Conservation (phyloP, 2,113 vertebrate species). For the Ancistrus triradiatus region DNA sequence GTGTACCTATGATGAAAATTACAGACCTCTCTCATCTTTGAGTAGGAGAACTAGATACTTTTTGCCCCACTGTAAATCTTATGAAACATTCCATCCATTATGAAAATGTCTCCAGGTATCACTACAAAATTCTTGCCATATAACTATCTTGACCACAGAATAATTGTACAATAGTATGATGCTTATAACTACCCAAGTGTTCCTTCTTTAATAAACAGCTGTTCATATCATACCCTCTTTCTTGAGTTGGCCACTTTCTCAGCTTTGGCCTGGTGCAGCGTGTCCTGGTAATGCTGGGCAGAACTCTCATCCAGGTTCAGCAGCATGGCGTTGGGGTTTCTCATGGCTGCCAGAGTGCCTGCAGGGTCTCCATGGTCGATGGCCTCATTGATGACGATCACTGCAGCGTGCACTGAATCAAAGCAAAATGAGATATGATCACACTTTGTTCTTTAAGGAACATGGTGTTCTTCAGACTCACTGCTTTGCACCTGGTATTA, state of each 20-base stretch:
- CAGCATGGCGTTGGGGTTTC: constrained; percentile 95
- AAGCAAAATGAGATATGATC: constrained; percentile 39
- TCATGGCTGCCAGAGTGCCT: constrained; percentile 81
- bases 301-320: constrained; percentile 74
- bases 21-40: too few species aligned
- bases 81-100: too few species aligned
- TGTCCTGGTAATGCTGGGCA: constrained; percentile 78
- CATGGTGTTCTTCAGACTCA: neutral
- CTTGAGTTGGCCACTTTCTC: constrained; percentile 85
- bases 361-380: constrained; percentile 80
- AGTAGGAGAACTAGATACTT: too few species aligned
- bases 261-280: constrained; percentile 83
- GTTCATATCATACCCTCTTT: constrained; percentile 88
- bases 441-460: neutral
- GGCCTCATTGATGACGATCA: constrained; percentile 97
- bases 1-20: too few species aligned
- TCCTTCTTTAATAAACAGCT: too few species aligned
- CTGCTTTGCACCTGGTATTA: constrained; percentile 7
- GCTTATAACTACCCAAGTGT: too few species aligned
- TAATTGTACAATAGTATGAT: too few species aligned
- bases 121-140: too few species aligned
- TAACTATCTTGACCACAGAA: too few species aligned
- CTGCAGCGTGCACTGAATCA: constrained; percentile 88
- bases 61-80: too few species aligned
- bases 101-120: too few species aligned